Conservation (phyloP, 2,113 vertebrate species). For the Rhegmatorhina hoffmannsi region DNA sequence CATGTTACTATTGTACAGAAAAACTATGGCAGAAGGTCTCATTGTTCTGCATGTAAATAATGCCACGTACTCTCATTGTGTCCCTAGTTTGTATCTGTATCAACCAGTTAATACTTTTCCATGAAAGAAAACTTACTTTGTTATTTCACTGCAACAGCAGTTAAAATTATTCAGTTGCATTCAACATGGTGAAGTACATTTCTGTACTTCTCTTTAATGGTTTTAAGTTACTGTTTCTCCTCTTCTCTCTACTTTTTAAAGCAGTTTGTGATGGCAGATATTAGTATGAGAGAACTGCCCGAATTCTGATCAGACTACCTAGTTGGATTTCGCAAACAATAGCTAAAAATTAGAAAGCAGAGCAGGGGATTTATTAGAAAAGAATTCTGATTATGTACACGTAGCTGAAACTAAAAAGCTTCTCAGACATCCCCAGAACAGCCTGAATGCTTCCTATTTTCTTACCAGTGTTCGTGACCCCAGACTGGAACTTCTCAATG, state of each 20-base stretch:
- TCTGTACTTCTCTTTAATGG: neutral
- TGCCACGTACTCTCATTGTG: neutral
- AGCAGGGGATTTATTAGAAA: neutral
- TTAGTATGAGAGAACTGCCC: neutral
- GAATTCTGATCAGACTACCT: neutral
- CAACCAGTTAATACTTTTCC: neutral
- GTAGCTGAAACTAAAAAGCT: neutral
- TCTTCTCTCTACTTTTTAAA: neutral
- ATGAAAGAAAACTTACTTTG: neutral
- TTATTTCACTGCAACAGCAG: neutral
- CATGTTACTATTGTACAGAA: neutral
- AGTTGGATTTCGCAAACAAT: neutral
- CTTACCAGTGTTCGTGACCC: slow-evolving; percentile 90
- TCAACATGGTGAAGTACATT: neutral
- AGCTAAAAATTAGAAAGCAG: neutral
- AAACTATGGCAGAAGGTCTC: neutral
- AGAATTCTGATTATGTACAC: neutral
- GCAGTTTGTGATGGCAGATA: neutral
- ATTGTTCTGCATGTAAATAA: neutral
- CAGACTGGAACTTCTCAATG: slow-evolving; percentile 87
- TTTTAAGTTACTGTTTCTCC: neutral
- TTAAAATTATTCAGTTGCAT: neutral
- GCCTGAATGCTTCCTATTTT: neutral
- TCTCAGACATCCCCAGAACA: neutral
- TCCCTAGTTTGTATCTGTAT: neutral